Conservation (phyloP, 2,888 invertebrate species). For the Anodontia alba region DNA sequence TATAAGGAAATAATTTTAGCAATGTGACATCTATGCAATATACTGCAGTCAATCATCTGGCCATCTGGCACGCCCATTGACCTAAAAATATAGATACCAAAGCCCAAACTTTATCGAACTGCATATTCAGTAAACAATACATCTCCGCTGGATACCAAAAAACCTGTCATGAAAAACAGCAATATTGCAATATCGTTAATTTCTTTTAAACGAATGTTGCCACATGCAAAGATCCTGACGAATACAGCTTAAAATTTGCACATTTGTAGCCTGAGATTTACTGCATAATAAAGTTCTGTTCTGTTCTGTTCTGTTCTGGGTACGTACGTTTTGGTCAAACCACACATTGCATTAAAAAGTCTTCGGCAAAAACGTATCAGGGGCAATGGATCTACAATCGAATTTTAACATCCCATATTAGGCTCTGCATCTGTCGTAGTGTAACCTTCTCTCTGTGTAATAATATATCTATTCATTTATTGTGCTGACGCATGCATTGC, state of each 20-base stretch:
- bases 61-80: constrained; percentile 30
- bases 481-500: no score
- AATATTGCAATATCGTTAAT: constrained; percentile 29
- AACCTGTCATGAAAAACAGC: no score
- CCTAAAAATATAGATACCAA: constrained; percentile 41
- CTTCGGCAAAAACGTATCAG: constrained; percentile 40
- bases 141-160: no score
- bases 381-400: constrained; percentile 38
- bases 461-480: no score
- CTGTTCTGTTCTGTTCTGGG: no score
- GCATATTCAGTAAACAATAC: no score
- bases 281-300: no score
- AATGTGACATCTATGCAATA: constrained; percentile 28
- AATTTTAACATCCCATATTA: constrained; percentile 36
- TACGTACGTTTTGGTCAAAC: constrained; percentile 45
- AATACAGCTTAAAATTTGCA: constrained; percentile 28
- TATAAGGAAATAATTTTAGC: constrained; percentile 10
- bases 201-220: constrained; percentile 20
- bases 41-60: constrained; percentile 26
- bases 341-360: constrained; percentile 34
- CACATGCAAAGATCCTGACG: constrained; percentile 28
- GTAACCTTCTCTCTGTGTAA: no score
- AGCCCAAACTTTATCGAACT: constrained; percentile 32
- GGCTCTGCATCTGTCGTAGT: constrained; percentile 30
- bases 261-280: no score